phyloP scores from a whole-genome alignment of 2,888 invertebrate genomes.

The Hyles lineata region DNA sequence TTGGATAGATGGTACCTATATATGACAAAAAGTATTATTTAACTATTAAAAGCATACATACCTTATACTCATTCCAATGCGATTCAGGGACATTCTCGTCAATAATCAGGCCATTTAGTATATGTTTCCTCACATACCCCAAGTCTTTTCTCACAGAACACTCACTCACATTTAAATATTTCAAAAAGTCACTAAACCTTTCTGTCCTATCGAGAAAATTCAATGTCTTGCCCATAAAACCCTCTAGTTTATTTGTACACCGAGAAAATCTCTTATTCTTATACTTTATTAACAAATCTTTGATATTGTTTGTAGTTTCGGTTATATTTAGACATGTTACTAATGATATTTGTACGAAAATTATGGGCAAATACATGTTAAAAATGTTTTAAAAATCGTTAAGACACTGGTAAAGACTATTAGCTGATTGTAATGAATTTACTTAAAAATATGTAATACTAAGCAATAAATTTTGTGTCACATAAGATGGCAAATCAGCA shows the following conservation, averaged over 20 bases:
- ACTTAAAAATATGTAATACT: background rate
- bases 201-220: slow-evolving; percentile 55
- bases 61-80: slow-evolving; percentile 78
- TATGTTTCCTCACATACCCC: slow-evolving; percentile 53
- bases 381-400: slow-evolving; percentile 42
- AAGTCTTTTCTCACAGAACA: slow-evolving; percentile 47
- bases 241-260: slow-evolving; percentile 43
- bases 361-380: slow-evolving; percentile 47
- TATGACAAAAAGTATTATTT: too few species aligned
- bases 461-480: slow-evolving; percentile 11
- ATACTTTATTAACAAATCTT: slow-evolving; percentile 49
- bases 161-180: slow-evolving; percentile 56
- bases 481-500: background rate
- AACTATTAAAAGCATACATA: slow-evolving; percentile 42
- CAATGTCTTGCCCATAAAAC: slow-evolving; percentile 51
- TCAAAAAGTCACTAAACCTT: slow-evolving; percentile 55
- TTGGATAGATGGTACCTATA: too few species aligned
- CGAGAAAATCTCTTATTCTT: slow-evolving; percentile 48
- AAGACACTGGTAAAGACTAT: background rate
- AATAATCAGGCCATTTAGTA: slow-evolving; percentile 59
- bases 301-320: slow-evolving; percentile 52
- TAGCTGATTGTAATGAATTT: background rate
- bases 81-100: slow-evolving; percentile 58
- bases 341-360: slow-evolving; percentile 50
- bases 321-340: slow-evolving; percentile 51